phyloP scores from a whole-genome alignment of 2,113 vertebrate species.

The Stegastes partitus region DNA sequence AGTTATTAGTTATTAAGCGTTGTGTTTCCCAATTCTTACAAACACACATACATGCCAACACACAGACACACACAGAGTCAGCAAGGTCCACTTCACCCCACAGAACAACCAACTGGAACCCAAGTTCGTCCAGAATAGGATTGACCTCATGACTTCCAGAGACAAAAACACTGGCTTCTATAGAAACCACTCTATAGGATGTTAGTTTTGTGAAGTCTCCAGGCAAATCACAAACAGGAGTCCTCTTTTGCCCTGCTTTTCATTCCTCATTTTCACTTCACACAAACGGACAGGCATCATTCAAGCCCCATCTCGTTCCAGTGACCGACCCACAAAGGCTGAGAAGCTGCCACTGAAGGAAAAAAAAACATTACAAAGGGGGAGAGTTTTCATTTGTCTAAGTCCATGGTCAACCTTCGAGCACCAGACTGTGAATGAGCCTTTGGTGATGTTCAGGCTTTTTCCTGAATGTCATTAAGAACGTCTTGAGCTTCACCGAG shows the following conservation, averaged over 20 bases:
- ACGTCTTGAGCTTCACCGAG: slow-evolving; percentile 56
- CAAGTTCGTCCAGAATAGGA: slow-evolving; percentile 54
- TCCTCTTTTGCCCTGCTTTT: slow-evolving; percentile 68
- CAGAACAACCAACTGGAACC: slow-evolving; percentile 54
- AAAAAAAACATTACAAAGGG: slow-evolving; percentile 21
- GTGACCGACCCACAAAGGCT: slow-evolving; percentile 64
- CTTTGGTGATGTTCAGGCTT: slow-evolving; percentile 63
- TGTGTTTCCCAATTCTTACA: too few relatives aligned
- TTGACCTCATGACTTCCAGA: slow-evolving; percentile 72
- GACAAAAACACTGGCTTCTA: slow-evolving; percentile 73
- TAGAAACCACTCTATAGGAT: slow-evolving; percentile 66
- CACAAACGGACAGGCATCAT: slow-evolving; percentile 66
- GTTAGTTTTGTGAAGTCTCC: slow-evolving; percentile 73
- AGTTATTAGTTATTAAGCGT: too few relatives aligned
- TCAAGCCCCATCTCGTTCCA: slow-evolving; percentile 69
- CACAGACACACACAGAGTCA: slow-evolving; percentile 52
- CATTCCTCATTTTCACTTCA: slow-evolving; percentile 60
- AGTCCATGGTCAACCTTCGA: slow-evolving; percentile 70
- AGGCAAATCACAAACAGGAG: slow-evolving; percentile 65
- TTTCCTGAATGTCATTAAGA: slow-evolving; percentile 68
- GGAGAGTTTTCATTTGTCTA: slow-evolving; percentile 54
- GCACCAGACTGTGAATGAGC: slow-evolving; percentile 72
- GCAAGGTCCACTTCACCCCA: slow-evolving; percentile 64
- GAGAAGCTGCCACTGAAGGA: slow-evolving; percentile 53
- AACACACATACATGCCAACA: slow-evolving; percentile 8